Percentiles rank a stretch among this genome's conserved stretches.
These are phyloP conservation scores for Scaptodrosophila latifasciaeformis DNA, from an alignment of 2,888 invertebrate genomes.

Conservation along the genomic window DNA sequence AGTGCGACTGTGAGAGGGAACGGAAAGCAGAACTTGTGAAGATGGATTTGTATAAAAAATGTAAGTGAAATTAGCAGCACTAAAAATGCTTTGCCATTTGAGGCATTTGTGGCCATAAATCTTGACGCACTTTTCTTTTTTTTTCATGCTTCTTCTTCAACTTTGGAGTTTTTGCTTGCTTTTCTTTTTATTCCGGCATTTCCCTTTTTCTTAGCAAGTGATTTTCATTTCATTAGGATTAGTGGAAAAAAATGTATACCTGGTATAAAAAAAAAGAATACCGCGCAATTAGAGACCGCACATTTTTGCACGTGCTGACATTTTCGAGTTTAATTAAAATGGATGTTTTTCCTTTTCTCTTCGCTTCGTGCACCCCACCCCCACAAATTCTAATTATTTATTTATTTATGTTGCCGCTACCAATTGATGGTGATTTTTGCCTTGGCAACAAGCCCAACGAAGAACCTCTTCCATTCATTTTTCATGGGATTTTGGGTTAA, in stretches of 20 bases:
- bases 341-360: slow-evolving; percentile 22
- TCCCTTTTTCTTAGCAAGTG: slow-evolving; percentile 22
- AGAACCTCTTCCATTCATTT: slow-evolving; percentile 7
- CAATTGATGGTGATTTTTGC: slow-evolving; percentile 28
- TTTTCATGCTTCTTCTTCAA: neutral
- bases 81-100: slow-evolving; percentile 17
- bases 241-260: slow-evolving; percentile 7
- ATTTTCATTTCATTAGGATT: slow-evolving; percentile 48
- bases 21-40: slow-evolving; percentile 1
- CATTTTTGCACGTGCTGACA: slow-evolving; percentile 45
- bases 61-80: slow-evolving; percentile 41
- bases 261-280: neutral
- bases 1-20: neutral
- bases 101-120: slow-evolving; percentile 51
- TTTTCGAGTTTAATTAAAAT: slow-evolving; percentile 42
- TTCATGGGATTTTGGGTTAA: neutral
- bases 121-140: slow-evolving; percentile 28
- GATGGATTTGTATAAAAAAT: slow-evolving; percentile 9
- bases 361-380: slow-evolving; percentile 16
- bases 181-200: neutral
- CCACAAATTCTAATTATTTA: slow-evolving; percentile 6
- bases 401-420: slow-evolving; percentile 17
- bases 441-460: slow-evolving; percentile 13
- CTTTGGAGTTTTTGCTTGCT: neutral
- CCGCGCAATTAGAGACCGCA: slow-evolving; percentile 43